Evolutionary conservation across 23 tunicate species (phyloP).

Genomic region (Halocynthia aurantium): DNA sequence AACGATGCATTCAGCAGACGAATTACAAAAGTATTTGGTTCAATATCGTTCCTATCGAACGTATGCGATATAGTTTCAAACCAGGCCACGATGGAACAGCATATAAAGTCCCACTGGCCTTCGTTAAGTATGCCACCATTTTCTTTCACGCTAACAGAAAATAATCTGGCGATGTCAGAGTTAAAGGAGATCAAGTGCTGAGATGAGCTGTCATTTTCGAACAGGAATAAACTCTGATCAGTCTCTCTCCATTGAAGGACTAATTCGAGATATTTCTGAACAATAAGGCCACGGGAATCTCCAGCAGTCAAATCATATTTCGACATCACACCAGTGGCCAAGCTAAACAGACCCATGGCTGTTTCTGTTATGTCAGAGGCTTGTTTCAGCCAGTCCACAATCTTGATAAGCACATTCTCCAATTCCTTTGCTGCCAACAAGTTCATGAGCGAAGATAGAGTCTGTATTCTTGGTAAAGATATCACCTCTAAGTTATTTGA

Average conservation of each 20-base stretch:
- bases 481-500: no score
- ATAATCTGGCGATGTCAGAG: conserved; percentile 30
- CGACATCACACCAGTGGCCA: not conserved
- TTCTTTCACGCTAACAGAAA: conserved; percentile 1
- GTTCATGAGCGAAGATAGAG: no score
- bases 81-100: conserved; percentile 69
- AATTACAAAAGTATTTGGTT: not conserved
- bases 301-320: not conserved
- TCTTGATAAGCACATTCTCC: no score
- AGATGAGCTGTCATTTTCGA: conserved; percentile 16
- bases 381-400: no score
- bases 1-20: conserved; percentile 17
- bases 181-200: conserved; percentile 16
- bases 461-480: no score
- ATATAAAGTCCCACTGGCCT: conserved; percentile 60
- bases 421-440: no score
- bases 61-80: conserved; percentile 29
- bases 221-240: conserved; percentile 25
- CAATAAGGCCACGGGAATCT: not conserved
- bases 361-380: no score
- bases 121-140: conserved; percentile 12
- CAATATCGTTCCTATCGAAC: not conserved
- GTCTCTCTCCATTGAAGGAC: conserved; percentile 8
- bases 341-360: no score
- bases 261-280: conserved; percentile 2